Evolutionary conservation across 53 echinoderm and acorn worm species (phyloP).

Genomic region (Henricia sp.): DNA sequence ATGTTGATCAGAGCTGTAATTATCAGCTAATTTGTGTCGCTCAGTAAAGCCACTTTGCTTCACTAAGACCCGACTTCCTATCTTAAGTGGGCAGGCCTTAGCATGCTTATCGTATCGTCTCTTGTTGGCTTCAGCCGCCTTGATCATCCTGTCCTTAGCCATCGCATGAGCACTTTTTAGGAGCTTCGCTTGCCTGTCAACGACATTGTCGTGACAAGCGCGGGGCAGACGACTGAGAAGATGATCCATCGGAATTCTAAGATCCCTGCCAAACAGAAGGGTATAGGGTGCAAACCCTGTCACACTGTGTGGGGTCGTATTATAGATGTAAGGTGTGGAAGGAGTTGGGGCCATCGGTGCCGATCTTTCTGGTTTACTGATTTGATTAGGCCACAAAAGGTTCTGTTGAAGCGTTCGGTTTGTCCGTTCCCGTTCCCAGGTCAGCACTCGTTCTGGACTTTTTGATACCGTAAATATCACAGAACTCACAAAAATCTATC

Average conservation of each 20-base stretch:
- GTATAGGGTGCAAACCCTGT: constrained; percentile 7
- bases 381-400: constrained; percentile 45
- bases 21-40: constrained; percentile 1
- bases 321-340: constrained; percentile 20
- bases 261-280: background rate
- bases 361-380: constrained; percentile 24
- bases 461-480: constrained; percentile 29
- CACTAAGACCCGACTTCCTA: background rate
- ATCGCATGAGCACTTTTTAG: background rate
- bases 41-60: background rate
- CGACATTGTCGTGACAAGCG: background rate
- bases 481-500: constrained; percentile 65
- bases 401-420: constrained; percentile 58
- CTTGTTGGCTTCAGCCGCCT: constrained; percentile 4
- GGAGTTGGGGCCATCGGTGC: constrained; percentile 45
- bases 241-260: background rate
- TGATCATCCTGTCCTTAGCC: background rate
- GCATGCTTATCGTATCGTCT: background rate
- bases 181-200: background rate
- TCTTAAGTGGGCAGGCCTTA: background rate
- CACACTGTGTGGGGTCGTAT: constrained; percentile 1
- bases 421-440: constrained; percentile 57
- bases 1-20: background rate
- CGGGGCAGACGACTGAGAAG: background rate
- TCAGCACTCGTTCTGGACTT: constrained; percentile 55